phyloP scores from a whole-genome alignment of 2,888 invertebrate species.

The Diarsia dahlii region DNA sequence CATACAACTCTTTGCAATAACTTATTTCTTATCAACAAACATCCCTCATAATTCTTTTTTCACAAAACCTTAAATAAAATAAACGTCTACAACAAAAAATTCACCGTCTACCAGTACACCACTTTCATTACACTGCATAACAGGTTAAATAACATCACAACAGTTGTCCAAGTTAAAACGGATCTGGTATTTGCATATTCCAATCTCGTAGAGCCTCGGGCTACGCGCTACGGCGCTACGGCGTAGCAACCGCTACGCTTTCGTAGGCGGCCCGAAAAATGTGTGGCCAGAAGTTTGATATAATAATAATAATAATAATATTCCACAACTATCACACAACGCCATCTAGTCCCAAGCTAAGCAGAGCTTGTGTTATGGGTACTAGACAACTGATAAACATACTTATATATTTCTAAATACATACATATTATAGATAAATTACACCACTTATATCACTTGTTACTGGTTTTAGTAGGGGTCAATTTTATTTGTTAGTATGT shows the following conservation, averaged over 20 bases:
- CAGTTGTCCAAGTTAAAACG: constrained; percentile 89
- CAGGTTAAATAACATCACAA: constrained; percentile 74
- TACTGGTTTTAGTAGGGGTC: not conserved
- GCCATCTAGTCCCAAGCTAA: too few relatives aligned
- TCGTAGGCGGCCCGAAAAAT: constrained; percentile 45
- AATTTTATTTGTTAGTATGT: not conserved
- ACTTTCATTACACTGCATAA: constrained; percentile 65
- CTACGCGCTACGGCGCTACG: constrained; percentile 56
- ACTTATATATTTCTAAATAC: too few relatives aligned
- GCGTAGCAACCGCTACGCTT: constrained; percentile 56
- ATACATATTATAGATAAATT: too few relatives aligned
- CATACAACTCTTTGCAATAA: not conserved
- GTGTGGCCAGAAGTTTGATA: constrained; percentile 49
- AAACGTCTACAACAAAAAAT: not conserved
- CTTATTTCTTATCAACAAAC: not conserved
- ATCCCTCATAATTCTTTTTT: not conserved
- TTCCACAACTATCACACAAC: too few relatives aligned
- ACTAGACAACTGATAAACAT: too few relatives aligned
- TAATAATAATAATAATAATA: too few relatives aligned
- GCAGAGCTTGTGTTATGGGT: too few relatives aligned
- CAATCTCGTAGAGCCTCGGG: constrained; percentile 84
- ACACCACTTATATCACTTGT: too few relatives aligned
- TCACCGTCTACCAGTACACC: constrained; percentile 17
- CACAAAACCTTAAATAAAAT: not conserved
- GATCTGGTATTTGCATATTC: constrained; percentile 89